A percentile compares a stretch with the other conserved stretches of the same genome.
These are phyloP conservation scores for Geophilus truncorum DNA, from an alignment of 2,888 invertebrate species.

Conservation along the genomic window DNA sequence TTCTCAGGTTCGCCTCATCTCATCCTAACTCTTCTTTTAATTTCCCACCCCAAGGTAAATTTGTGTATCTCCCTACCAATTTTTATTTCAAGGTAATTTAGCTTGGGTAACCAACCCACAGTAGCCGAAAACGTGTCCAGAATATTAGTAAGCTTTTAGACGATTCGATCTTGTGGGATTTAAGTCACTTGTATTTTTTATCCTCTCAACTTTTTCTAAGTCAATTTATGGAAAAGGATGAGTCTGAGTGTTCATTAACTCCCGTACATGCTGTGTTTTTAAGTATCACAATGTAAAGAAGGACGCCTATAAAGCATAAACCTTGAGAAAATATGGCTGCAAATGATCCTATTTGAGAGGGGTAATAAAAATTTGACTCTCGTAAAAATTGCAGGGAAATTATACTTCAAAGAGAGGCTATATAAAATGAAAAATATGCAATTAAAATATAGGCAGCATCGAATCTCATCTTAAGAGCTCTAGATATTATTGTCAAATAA, in stretches of 20 bases:
- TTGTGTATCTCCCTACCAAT: not conserved
- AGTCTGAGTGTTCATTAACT: not conserved
- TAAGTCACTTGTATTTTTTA: not conserved
- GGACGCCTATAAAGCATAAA: not conserved
- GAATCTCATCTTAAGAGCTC: too few species aligned
- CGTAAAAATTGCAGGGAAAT: not conserved
- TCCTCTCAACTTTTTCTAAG: too few species aligned
- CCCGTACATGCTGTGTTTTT: not conserved
- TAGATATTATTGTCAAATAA: too few species aligned
- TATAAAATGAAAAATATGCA: not conserved
- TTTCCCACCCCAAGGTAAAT: not conserved
- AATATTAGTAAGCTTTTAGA: not conserved
- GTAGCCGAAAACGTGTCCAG: not conserved
- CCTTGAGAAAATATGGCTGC: not conserved
- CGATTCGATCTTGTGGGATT: not conserved
- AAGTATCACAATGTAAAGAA: not conserved
- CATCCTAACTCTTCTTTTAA: not conserved
- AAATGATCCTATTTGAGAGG: not conserved
- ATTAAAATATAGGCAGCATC: too few species aligned
- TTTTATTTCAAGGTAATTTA: not conserved
- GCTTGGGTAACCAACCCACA: not conserved
- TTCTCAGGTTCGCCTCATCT: too few species aligned
- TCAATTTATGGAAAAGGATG: not conserved
- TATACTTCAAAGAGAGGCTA: not conserved
- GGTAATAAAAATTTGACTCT: not conserved